A percentile compares a stretch with the other conserved stretches of the same genome.
These are phyloP conservation scores for Drosophila pseudoananassae DNA, from an alignment of 1,140 invertebrate genomes.

Conservation along the genomic window DNA sequence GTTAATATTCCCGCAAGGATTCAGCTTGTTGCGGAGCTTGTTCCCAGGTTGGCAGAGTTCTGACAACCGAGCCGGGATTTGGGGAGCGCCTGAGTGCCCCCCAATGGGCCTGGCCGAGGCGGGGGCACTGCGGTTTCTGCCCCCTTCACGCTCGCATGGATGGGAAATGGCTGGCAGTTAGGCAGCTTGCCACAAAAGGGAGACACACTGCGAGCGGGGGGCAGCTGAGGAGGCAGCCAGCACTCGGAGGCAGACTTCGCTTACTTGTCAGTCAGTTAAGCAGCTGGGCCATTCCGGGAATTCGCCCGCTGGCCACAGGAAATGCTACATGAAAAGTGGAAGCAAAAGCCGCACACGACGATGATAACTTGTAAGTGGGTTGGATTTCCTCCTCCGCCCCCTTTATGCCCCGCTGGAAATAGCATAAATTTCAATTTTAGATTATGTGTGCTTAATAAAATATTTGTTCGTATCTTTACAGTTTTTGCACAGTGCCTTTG, in stretches of 20 bases:
- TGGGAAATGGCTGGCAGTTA: conserved; percentile 46
- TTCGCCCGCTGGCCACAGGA: conserved; percentile 59
- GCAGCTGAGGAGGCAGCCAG: conserved; percentile 1
- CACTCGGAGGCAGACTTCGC: conserved; percentile 42
- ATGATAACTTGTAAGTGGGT: conserved; percentile 67
- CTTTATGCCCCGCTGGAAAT: conserved; percentile 39
- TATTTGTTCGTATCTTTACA: conserved; percentile 62
- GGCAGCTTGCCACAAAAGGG: conserved; percentile 32
- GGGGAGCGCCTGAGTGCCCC: conserved; percentile 28
- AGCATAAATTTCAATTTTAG: conserved; percentile 79
- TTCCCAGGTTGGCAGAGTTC: conserved; percentile 35
- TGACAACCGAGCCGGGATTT: conserved; percentile 47
- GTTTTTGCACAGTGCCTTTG: conserved; percentile 1
- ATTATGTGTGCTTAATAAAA: conserved; percentile 77
- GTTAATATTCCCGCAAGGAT: conserved; percentile 25
- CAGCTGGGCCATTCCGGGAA: conserved; percentile 61
- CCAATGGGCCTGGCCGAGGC: conserved; percentile 28
- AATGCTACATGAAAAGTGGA: conserved; percentile 66
- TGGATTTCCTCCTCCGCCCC: conserved; percentile 19
- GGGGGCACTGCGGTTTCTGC: conserved; percentile 37
- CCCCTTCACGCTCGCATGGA: conserved; percentile 43
- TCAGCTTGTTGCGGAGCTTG: conserved; percentile 15
- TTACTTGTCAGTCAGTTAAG: conserved; percentile 73
- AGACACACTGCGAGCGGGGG: not conserved
- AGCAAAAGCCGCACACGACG: conserved; percentile 53